phyloP scores from a whole-genome alignment of 2,113 vertebrate genomes.

The Astur gentilis region DNA sequence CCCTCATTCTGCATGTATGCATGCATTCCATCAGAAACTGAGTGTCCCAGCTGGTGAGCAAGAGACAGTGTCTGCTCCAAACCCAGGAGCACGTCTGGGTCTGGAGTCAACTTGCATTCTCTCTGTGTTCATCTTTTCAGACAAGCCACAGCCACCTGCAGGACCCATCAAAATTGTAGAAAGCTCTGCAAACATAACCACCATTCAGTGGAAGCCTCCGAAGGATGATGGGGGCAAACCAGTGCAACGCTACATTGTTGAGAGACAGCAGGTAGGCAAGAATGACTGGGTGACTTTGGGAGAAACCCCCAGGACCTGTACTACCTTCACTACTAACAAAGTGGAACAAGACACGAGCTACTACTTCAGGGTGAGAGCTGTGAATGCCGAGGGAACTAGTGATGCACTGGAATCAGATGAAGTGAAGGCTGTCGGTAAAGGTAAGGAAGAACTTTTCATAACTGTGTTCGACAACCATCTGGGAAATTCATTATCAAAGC shows the following conservation, averaged over 20 bases:
- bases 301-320: conserved; percentile 64
- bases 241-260: conserved; percentile 77
- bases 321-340: conserved; percentile 73
- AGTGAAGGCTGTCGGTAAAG: conserved; percentile 78
- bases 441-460: conserved; percentile 57
- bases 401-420: conserved; percentile 78
- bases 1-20: neutral
- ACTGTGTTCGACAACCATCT: neutral
- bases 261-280: conserved; percentile 75
- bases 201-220: conserved; percentile 79
- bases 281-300: conserved; percentile 79
- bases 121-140: conserved; percentile 35
- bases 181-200: conserved; percentile 68
- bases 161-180: conserved; percentile 81
- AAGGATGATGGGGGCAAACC: conserved; percentile 79
- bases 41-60: neutral
- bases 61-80: neutral
- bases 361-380: conserved; percentile 80
- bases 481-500: neutral
- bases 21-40: neutral
- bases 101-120: neutral
- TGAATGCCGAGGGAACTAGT: conserved; percentile 78
- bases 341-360: conserved; percentile 81
- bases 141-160: conserved; percentile 79
- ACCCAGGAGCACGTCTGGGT: neutral